These are phyloP conservation scores for Eumaeus atala DNA, from an alignment of 1,140 invertebrate species.

Conservation along the genomic window DNA sequence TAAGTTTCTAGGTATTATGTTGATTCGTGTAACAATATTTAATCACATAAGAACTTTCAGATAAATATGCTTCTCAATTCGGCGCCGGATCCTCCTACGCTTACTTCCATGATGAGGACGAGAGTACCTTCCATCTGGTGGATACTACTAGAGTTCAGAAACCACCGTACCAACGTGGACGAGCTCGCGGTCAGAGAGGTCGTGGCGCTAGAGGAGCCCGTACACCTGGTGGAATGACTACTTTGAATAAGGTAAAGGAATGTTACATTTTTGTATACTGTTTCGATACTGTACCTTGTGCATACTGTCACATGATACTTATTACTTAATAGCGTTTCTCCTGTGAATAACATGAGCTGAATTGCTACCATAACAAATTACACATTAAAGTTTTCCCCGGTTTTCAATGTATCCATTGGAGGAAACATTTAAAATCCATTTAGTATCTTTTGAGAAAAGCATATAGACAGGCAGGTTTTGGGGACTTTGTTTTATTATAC, in stretches of 20 bases:
- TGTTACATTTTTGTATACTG: too few relatives aligned
- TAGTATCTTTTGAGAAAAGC: too few relatives aligned
- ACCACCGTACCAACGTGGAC: conserved; percentile 91
- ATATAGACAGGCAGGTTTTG: too few relatives aligned
- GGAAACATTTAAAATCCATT: too few relatives aligned
- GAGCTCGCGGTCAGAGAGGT: conserved; percentile 88
- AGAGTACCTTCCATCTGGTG: conserved; percentile 98
- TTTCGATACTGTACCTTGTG: too few relatives aligned
- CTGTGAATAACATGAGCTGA: too few relatives aligned
- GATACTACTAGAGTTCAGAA: conserved; percentile 94
- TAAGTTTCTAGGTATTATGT: neutral
- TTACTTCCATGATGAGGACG: conserved; percentile 98
- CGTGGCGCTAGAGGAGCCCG: conserved; percentile 85
- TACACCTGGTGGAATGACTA: conserved; percentile 81
- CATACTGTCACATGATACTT: too few relatives aligned
- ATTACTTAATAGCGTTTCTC: too few relatives aligned
- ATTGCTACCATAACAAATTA: too few relatives aligned
- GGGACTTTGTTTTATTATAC: too few relatives aligned
- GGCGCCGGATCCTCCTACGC: conserved; percentile 96
- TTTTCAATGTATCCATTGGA: too few relatives aligned
- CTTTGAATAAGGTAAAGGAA: conserved; percentile 76
- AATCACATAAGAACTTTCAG: conserved; percentile 72
- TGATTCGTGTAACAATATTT: neutral
- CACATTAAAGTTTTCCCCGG: too few relatives aligned
- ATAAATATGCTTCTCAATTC: conserved; percentile 97